These are phyloP conservation scores for Ridgeia piscesae DNA, from an alignment of 1,140 invertebrate genomes.

Conservation along the genomic window DNA sequence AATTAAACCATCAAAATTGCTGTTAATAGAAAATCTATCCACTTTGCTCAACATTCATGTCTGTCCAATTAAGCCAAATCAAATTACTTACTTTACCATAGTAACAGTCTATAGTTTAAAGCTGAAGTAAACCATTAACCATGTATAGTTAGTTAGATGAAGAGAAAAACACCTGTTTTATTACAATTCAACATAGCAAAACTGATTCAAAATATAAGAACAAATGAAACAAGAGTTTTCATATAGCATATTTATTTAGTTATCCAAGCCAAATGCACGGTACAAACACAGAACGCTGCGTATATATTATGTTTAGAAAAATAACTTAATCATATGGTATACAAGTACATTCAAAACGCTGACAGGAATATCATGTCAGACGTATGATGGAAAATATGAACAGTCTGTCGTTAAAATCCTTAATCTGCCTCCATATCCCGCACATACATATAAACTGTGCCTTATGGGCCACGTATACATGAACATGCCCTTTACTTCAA, in stretches of 20 bases:
- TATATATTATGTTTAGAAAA: background rate
- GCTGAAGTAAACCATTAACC: too few relatives aligned
- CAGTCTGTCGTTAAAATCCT: background rate
- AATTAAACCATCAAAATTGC: background rate
- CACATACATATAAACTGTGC: background rate
- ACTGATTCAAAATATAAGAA: background rate
- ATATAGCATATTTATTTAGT: background rate
- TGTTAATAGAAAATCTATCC: background rate
- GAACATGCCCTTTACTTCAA: background rate
- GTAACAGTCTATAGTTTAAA: too few relatives aligned
- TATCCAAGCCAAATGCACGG: background rate
- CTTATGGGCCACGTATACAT: background rate
- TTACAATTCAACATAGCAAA: too few relatives aligned
- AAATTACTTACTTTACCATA: background rate
- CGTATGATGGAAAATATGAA: background rate
- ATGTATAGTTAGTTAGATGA: too few relatives aligned
- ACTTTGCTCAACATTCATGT: background rate
- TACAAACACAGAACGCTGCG: background rate
- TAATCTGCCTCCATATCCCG: background rate
- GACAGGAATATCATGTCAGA: background rate
- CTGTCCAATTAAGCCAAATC: background rate
- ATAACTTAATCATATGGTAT: background rate
- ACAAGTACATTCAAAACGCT: background rate
- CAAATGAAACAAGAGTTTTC: background rate
- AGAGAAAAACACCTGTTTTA: too few relatives aligned